A percentile compares a stretch with the other conserved stretches of the same genome.
phyloP scores from a whole-genome alignment of 2,113 vertebrate species.

The Noturus placidus region DNA sequence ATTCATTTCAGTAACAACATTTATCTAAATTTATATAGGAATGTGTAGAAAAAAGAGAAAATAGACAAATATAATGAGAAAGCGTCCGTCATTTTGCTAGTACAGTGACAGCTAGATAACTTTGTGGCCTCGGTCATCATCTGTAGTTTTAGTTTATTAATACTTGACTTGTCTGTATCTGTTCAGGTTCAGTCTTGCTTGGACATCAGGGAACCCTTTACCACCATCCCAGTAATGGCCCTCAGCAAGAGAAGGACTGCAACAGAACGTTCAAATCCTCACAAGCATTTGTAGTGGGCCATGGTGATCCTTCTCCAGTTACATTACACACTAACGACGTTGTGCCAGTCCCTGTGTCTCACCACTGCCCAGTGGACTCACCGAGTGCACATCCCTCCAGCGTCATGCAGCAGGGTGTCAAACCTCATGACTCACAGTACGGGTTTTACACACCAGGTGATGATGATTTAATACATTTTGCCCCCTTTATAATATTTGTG shows the following conservation, averaged over 20 bases:
- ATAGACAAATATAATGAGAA: neutral
- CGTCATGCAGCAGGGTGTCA: conserved; percentile 47
- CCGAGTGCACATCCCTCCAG: conserved; percentile 64
- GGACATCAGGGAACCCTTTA: conserved; percentile 52
- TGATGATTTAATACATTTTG: neutral
- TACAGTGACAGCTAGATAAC: neutral
- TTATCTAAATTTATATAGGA: neutral
- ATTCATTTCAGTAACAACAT: neutral
- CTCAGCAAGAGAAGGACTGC: conserved; percentile 55
- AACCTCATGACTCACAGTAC: conserved; percentile 60
- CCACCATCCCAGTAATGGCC: conserved; percentile 56
- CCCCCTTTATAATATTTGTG: neutral
- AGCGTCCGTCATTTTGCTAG: neutral
- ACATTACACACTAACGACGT: conserved; percentile 61
- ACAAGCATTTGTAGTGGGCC: conserved; percentile 65
- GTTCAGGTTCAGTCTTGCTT: conserved; percentile 49
- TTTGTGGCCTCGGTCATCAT: neutral
- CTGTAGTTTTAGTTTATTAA: neutral
- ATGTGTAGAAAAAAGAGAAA: neutral
- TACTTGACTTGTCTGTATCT: neutral
- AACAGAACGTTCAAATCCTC: conserved; percentile 67
- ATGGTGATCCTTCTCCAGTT: conserved; percentile 56
- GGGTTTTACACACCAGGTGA: conserved; percentile 72
- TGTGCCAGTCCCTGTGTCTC: conserved; percentile 61
- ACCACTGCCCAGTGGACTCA: conserved; percentile 58